Conservation (phyloP, 2,888 invertebrate genomes). For the Eudasyphora cyanicolor region DNA sequence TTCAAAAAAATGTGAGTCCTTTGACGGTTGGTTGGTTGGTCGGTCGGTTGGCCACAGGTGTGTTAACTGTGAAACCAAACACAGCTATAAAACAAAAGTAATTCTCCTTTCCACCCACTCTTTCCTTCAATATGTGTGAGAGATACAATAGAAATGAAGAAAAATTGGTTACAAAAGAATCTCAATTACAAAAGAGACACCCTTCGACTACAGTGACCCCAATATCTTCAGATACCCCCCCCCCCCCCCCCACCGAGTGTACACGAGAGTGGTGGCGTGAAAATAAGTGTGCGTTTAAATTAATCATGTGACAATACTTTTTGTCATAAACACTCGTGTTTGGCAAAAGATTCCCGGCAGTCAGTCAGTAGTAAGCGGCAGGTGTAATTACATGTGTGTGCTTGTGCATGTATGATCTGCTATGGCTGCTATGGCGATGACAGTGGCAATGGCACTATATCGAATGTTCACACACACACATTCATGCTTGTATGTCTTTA, state of each 20-base stretch:
- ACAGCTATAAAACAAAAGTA: not conserved
- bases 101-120: not conserved
- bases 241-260: no score
- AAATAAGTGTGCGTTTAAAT: slow-evolving; percentile 38
- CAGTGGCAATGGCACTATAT: not conserved
- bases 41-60: slow-evolving; percentile 44
- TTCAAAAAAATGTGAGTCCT: not conserved
- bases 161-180: slow-evolving; percentile 14
- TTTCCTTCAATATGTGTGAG: no score
- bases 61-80: slow-evolving; percentile 16
- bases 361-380: slow-evolving; percentile 18
- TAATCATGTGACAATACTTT: slow-evolving; percentile 63
- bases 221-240: no score
- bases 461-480: not conserved
- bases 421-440: not conserved
- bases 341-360: slow-evolving; percentile 14
- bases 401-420: not conserved
- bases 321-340: slow-evolving; percentile 58
- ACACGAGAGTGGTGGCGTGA: no score
- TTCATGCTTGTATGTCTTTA: not conserved
- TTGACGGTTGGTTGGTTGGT: not conserved
- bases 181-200: not conserved
- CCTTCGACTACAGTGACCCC: no score
- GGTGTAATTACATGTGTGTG: slow-evolving; percentile 9
- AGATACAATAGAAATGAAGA: not conserved